Evolutionary conservation across 2,888 invertebrate genomes (phyloP), one percentile per base, ranked within the genome.

Genomic region (Drosophila paracracens): DNA sequence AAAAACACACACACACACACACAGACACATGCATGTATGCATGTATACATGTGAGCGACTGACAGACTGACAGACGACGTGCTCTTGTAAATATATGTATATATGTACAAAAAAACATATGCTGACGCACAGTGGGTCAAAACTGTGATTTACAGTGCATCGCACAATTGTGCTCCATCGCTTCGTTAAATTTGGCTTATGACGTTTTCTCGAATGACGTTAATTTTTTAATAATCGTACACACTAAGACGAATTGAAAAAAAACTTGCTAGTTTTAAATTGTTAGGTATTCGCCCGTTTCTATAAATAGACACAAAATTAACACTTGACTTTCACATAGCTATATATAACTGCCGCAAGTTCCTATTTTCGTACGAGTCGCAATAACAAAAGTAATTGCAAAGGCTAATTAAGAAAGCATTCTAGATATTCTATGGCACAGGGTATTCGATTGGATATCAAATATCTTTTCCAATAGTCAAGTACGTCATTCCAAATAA

Each of bases 81-180:
- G 50, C 40, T 70, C 52, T 43, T n/a, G n/a, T 13, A 46, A 13
- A 46, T 3, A 36, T 16, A 35, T 8, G 8, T 2, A 13, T n/a
- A 51, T 11, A 36, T 11, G 18, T 7, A 18, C 4, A 7, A 36
- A 46, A n/a, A 46, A 25, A 46, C 38, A 57, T 62, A 67, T 75
- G 70, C 56, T 73, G 76, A 72, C 73, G 83, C 81, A 84, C 84
- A 83, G 81, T 84, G 88, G 88, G 61, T 53, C 51, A 65, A 57
- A 43, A 57, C 38, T 54, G 43, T 27, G 11, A 40, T 61, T 69
- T 51, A 53, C 65, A 29, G 43, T 57, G 11, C 46, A 50, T 36
- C 66, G 61, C 66, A 64, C 36, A 16, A 36, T 25, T 7, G 40
- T 10, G n/a, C 48, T 46, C 27, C 27, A 35, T 57, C n/a, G 18